Percentiles rank a stretch among this genome's conserved stretches.
These are phyloP conservation scores for Pristionchus entomophagus DNA, from an alignment of 2,888 invertebrate genomes.

Conservation along the genomic window DNA sequence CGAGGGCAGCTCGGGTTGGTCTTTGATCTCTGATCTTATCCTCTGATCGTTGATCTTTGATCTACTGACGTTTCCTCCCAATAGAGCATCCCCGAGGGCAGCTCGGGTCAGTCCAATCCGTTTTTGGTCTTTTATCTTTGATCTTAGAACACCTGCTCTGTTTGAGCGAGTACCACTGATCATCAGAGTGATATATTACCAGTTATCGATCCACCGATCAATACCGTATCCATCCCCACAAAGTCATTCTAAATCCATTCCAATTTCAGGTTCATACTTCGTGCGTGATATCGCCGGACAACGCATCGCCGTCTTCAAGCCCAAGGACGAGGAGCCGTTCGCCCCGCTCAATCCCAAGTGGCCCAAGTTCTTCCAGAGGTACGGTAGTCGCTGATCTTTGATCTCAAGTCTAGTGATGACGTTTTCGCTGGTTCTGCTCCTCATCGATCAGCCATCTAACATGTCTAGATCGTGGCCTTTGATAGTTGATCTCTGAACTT, in stretches of 20 bases:
- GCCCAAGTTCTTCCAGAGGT: conserved; percentile 97
- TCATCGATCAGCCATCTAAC: too few species aligned
- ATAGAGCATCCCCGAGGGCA: conserved; percentile 66
- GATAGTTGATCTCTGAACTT: too few species aligned
- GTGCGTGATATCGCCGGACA: conserved; percentile 87
- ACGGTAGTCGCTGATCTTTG: too few species aligned
- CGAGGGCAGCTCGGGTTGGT: conserved; percentile 65
- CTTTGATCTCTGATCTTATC: background rate
- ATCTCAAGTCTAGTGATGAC: too few species aligned
- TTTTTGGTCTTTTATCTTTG: background rate
- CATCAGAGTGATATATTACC: too few species aligned
- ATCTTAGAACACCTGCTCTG: too few species aligned
- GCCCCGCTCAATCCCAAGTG: conserved; percentile 97
- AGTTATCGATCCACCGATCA: too few species aligned
- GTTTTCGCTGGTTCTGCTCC: too few species aligned
- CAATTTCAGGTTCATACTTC: conserved; percentile 91
- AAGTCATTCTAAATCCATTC: too few species aligned
- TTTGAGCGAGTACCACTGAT: too few species aligned
- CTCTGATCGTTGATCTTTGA: conserved; percentile 5
- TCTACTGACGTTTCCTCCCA: conserved; percentile 61
- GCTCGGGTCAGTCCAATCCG: conserved; percentile 56
- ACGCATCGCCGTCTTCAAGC: conserved; percentile 96
- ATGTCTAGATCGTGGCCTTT: too few species aligned
- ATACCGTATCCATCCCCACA: too few species aligned
- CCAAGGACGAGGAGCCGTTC: conserved; percentile 99